Evolutionary conservation across 2,797 vertebrate species (phyloP).

Genomic region (Peromyscus melanophrys): DNA sequence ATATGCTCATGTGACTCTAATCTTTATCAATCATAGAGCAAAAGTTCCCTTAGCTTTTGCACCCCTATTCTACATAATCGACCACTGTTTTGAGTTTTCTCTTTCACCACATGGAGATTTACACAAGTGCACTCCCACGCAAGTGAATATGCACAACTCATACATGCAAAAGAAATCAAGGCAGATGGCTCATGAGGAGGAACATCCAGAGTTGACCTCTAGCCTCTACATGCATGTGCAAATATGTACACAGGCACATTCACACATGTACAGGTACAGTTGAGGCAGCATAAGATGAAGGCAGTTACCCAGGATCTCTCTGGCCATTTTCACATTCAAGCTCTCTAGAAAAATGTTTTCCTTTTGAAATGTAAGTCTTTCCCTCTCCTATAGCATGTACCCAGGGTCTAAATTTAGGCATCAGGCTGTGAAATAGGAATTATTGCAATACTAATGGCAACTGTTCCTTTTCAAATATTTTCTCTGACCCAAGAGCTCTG

Average conservation of each 20-base stretch:
- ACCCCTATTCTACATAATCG: background rate
- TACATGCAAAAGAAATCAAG: background rate
- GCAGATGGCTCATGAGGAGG: background rate
- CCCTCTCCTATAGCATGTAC: background rate
- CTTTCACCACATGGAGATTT: background rate
- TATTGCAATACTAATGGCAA: background rate
- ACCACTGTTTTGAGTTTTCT: background rate
- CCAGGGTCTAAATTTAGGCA: background rate
- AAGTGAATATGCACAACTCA: background rate
- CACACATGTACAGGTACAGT: background rate
- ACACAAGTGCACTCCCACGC: background rate
- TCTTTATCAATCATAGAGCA: background rate
- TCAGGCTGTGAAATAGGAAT: background rate
- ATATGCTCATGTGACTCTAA: background rate
- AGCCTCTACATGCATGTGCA: background rate
- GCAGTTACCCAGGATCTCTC: background rate
- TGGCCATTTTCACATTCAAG: conserved; percentile 7
- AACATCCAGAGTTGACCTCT: background rate
- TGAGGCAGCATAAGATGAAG: background rate
- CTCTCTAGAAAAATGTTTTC: background rate
- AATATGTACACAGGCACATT: background rate
- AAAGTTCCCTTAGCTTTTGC: background rate
- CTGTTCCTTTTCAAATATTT: background rate
- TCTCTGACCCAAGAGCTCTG: background rate
- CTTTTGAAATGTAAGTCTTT: conserved; percentile 19